Conservation (phyloP, 1,140 invertebrate species). For the Aphelenchoides besseyi region DNA sequence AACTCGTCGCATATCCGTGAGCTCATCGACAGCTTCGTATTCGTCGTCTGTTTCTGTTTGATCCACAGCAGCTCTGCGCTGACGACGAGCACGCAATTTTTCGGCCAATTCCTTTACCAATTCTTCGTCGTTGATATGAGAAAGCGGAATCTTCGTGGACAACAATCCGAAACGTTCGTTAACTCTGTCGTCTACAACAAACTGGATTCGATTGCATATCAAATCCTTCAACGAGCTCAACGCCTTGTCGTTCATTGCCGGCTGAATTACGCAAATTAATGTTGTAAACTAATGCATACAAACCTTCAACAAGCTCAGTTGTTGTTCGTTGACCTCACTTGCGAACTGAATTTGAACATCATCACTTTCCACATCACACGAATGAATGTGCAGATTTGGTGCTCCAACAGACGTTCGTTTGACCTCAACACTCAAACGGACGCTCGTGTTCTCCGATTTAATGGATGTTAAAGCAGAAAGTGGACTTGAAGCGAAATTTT, state of each 20-base stretch:
- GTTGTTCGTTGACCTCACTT: not conserved
- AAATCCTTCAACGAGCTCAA: constrained; percentile 29
- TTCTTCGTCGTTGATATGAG: constrained; percentile 40
- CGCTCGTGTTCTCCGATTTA: constrained; percentile 10
- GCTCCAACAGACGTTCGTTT: constrained; percentile 16
- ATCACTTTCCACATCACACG: constrained; percentile 10
- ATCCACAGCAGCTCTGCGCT: constrained; percentile 14
- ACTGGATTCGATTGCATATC: constrained; percentile 38
- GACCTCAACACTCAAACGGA: constrained; percentile 9
- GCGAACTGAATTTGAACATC: constrained; percentile 4
- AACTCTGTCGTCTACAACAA: constrained; percentile 48
- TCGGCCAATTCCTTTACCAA: constrained; percentile 39
- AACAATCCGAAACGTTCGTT: constrained; percentile 48
- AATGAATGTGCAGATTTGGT: constrained; percentile 26
- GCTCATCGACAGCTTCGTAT: not conserved
- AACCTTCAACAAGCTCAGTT: constrained; percentile 2
- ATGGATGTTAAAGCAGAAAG: not conserved
- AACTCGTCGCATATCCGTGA: constrained; percentile 4
- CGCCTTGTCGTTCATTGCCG: constrained; percentile 20
- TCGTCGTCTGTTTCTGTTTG: constrained; percentile 6
- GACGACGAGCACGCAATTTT: constrained; percentile 25
- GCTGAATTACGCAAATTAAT: constrained; percentile 25
- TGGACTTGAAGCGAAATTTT: not conserved
- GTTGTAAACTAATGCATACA: not conserved
- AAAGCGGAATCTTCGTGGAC: constrained; percentile 40